Percentiles rank a stretch among this genome's conserved stretches.
These are phyloP conservation scores for Heliconius hermathena DNA, from an alignment of 1,140 invertebrate species.

Conservation along the genomic window DNA sequence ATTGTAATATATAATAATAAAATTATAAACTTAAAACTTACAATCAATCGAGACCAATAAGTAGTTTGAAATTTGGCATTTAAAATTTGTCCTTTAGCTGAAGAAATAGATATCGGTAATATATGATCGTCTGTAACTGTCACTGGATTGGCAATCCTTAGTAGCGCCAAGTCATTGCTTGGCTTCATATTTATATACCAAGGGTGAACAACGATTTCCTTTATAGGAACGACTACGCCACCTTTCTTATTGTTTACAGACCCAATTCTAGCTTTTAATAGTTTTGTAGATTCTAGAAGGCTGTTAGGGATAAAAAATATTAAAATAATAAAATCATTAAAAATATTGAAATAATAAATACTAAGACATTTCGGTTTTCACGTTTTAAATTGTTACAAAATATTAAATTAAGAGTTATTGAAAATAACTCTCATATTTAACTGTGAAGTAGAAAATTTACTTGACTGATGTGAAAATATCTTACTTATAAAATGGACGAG, in stretches of 20 bases:
- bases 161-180: constrained; percentile 55
- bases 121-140: constrained; percentile 41
- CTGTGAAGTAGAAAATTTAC: no score
- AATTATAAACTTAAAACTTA: constrained; percentile 47
- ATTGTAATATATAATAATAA: no score
- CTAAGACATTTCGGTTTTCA: no score
- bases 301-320: constrained; percentile 35
- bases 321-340: no score
- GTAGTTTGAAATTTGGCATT: constrained; percentile 59
- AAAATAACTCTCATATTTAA: no score
- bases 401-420: no score
- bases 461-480: constrained; percentile 16
- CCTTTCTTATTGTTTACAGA: constrained; percentile 68
- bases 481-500: constrained; percentile 65
- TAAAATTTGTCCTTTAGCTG: constrained; percentile 45
- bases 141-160: constrained; percentile 47
- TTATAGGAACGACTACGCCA: constrained; percentile 57
- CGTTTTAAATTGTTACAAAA: no score
- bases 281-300: constrained; percentile 61
- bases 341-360: no score
- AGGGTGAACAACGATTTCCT: constrained; percentile 59
- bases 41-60: constrained; percentile 69
- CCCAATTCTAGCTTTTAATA: constrained; percentile 61
- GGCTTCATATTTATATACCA: constrained; percentile 50
- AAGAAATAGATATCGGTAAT: constrained; percentile 53